Conservation (phyloP, 1,140 invertebrate genomes). For the Ceratina australensis region DNA sequence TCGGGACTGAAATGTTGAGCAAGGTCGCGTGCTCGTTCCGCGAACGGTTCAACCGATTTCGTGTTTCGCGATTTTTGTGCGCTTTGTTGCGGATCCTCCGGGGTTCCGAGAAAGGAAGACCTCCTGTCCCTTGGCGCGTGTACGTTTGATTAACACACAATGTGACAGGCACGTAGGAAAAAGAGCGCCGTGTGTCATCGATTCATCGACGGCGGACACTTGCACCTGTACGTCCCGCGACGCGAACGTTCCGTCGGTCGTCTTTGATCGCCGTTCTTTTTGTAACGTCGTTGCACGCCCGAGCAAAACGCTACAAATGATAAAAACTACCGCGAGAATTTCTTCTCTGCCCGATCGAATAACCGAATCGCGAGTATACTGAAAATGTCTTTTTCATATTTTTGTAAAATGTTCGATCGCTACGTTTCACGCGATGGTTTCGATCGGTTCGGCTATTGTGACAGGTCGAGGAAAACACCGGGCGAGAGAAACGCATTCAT, state of each 20-base stretch:
- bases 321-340: neutral
- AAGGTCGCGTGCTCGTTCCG: slow-evolving; percentile 29
- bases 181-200: slow-evolving; percentile 46
- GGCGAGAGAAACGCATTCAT: neutral
- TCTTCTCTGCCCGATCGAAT: neutral
- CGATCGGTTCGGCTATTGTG: too few relatives aligned
- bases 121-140: slow-evolving; percentile 42
- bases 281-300: neutral
- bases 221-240: slow-evolving; percentile 31
- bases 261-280: slow-evolving; percentile 25
- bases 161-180: slow-evolving; percentile 35
- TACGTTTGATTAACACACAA: slow-evolving; percentile 63
- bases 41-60: slow-evolving; percentile 29
- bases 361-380: neutral
- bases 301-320: slow-evolving; percentile 26
- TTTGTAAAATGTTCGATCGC: too few relatives aligned
- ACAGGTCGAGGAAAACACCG: neutral
- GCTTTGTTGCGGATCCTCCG: slow-evolving; percentile 30
- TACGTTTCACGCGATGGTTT: too few relatives aligned
- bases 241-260: neutral
- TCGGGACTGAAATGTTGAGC: slow-evolving; percentile 31
- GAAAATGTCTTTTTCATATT: too few relatives aligned
- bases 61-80: slow-evolving; percentile 25
- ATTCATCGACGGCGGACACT: slow-evolving; percentile 31
- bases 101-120: slow-evolving; percentile 45